These are phyloP conservation scores for Pseudochirops cupreus DNA, from an alignment of 2,797 vertebrate genomes.

Conservation along the genomic window DNA sequence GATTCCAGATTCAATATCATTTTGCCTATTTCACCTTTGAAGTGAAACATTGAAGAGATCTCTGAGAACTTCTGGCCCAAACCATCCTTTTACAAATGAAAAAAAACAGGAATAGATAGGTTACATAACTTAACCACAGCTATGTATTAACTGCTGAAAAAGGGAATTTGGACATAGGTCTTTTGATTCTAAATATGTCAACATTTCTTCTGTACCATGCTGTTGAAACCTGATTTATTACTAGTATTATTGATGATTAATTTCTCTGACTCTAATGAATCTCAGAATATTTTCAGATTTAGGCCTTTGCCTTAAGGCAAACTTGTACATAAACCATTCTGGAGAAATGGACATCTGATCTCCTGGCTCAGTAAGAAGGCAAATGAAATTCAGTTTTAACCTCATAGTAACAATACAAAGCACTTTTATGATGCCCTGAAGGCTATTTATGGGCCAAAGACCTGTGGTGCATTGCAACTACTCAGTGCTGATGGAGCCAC, in stretches of 20 bases:
- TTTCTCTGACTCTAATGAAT: background rate
- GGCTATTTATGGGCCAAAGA: too few relatives aligned
- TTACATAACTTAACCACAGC: background rate
- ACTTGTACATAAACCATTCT: background rate
- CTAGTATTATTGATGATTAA: background rate
- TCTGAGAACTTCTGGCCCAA: background rate
- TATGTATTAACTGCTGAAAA: background rate
- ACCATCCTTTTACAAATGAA: background rate
- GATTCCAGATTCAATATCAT: background rate
- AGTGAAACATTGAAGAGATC: background rate
- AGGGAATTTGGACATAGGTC: too few relatives aligned
- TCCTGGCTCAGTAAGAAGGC: too few relatives aligned
- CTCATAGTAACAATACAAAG: too few relatives aligned
- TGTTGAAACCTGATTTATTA: background rate
- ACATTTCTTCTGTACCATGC: background rate
- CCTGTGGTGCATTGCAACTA: too few relatives aligned
- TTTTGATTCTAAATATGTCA: too few relatives aligned
- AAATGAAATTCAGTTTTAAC: too few relatives aligned
- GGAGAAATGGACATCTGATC: constrained; percentile 7
- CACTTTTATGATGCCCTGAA: too few relatives aligned
- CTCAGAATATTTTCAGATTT: too few relatives aligned
- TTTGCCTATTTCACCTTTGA: background rate
- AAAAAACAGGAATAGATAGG: background rate
- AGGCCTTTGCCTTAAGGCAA: background rate
- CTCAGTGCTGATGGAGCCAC: too few relatives aligned